Evolutionary conservation across 2,113 vertebrate genomes (phyloP), one percentile per base, ranked within the genome.

Genomic region (Grammomys dolichurus): DNA sequence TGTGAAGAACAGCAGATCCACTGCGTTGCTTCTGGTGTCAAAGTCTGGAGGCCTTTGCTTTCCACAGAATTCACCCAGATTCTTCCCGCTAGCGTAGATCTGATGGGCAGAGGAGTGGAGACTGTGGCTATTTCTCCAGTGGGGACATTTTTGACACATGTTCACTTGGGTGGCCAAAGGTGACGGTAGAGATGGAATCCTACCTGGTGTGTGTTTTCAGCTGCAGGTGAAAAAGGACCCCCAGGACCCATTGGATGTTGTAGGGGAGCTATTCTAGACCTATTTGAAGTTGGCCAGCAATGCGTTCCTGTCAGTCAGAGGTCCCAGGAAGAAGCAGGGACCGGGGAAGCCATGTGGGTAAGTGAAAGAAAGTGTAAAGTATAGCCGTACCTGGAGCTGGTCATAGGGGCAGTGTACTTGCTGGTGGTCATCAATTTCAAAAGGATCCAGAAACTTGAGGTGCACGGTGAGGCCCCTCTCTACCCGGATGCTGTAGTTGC

Each of bases 351-450:
- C 87, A 33, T 12, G 17, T 11, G 87, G 36, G 19, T 33, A 43
- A 7, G 1, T 36, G 72, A 40, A n/a, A 14, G 26, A 69, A 69
- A 70, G 26, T 31, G 12, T 72, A 3, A 54, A 48, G 63, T 7
- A 8, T 8, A 22, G 51, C 86, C 69, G 31, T 98, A 99, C 99
- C 99, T 98, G 98, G 12, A 99, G 98, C 72, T 98, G 98, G 93
- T 99, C 98, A 0, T 99, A 99, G 94, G 99, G 99, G 82, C 99
- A 99, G 48, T 56, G 96, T 9, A 98, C 98, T 97, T 98, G 98
- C 91, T 99, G 98, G 84, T 99, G 99, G 5, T 98, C 98, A 7
- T 99, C 99, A 3, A 99, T 99, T 86, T 99, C 99, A 88, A 99
- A 99, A 65, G 98, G 98, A 54, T 98, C 98, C 89, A 98, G 90